Conservation (phyloP, 2,113 vertebrate genomes). For the Vanacampus margaritifer region DNA sequence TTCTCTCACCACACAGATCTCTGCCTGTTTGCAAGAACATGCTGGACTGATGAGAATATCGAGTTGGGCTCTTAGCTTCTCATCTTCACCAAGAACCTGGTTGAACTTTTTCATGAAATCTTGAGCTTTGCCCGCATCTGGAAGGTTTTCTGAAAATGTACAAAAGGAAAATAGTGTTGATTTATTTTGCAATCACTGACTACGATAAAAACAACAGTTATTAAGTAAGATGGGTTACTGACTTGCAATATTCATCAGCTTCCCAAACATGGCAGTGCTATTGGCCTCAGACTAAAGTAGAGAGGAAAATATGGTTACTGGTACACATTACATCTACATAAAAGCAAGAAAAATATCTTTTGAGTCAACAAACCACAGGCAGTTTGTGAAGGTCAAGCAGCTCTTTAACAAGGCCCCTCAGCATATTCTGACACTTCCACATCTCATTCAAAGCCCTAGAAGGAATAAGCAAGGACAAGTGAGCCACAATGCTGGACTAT, state of each 20-base stretch:
- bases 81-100: constrained; percentile 95
- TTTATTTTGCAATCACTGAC: background rate
- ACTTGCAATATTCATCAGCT: constrained; percentile 98
- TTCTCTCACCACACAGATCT: constrained; percentile 93
- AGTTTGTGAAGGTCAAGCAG: constrained; percentile 95
- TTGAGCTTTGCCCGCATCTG: constrained; percentile 97
- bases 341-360: background rate
- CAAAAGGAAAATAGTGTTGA: background rate
- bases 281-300: constrained; percentile 87
- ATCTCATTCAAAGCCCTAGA: constrained; percentile 95
- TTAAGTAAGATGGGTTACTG: constrained; percentile 63
- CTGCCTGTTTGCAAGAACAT: constrained; percentile 97
- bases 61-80: constrained; percentile 89
- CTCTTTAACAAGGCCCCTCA: constrained; percentile 92
- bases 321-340: background rate
- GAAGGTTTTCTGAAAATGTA: constrained; percentile 84
- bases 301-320: background rate
- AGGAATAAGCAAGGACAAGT: background rate
- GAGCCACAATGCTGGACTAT: background rate
- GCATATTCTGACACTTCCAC: constrained; percentile 99
- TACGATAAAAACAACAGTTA: background rate
- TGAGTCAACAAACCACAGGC: constrained; percentile 76
- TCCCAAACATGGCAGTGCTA: constrained; percentile 92
- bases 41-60: constrained; percentile 94
- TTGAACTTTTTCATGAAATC: constrained; percentile 99